Conservation (phyloP, 2,888 invertebrate species). For the Carabus problematicus region DNA sequence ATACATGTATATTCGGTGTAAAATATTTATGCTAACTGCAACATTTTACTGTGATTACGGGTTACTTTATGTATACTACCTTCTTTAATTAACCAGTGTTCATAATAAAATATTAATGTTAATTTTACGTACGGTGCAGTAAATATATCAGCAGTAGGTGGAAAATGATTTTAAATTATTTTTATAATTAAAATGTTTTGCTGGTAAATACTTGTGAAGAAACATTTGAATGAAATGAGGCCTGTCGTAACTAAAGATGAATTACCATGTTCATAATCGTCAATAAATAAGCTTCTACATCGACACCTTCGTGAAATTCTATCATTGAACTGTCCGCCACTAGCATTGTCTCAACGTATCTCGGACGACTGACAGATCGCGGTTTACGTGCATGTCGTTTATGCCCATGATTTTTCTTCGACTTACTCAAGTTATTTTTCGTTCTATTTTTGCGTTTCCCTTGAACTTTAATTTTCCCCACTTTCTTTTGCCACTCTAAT, state of each 20-base stretch:
- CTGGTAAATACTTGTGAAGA: constrained; percentile 1
- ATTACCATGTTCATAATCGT: constrained; percentile 92
- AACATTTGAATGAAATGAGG: background rate
- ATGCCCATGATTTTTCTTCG: constrained; percentile 57
- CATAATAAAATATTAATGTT: too few relatives aligned
- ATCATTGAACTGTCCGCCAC: constrained; percentile 90
- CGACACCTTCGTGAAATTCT: constrained; percentile 81
- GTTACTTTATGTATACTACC: too few relatives aligned
- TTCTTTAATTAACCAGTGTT: too few relatives aligned
- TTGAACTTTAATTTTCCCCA: constrained; percentile 62
- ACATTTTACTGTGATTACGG: too few relatives aligned
- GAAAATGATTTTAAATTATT: background rate
- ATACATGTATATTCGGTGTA: too few relatives aligned
- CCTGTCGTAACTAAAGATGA: too few relatives aligned
- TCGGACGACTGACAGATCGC: constrained; percentile 76
- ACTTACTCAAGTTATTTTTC: constrained; percentile 50
- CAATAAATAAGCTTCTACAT: constrained; percentile 84
- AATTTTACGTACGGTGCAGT: too few relatives aligned
- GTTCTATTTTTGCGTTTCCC: constrained; percentile 55
- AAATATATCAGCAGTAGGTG: too few relatives aligned
- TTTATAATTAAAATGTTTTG: background rate
- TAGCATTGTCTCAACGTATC: constrained; percentile 84
- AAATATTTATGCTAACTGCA: too few relatives aligned
- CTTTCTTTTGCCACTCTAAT: constrained; percentile 67
- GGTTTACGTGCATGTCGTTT: constrained; percentile 53